Percentiles rank a stretch among this genome's conserved stretches.
These are phyloP conservation scores for Salvator merianae DNA, from an alignment of 2,113 vertebrate genomes.

Conservation along the genomic window DNA sequence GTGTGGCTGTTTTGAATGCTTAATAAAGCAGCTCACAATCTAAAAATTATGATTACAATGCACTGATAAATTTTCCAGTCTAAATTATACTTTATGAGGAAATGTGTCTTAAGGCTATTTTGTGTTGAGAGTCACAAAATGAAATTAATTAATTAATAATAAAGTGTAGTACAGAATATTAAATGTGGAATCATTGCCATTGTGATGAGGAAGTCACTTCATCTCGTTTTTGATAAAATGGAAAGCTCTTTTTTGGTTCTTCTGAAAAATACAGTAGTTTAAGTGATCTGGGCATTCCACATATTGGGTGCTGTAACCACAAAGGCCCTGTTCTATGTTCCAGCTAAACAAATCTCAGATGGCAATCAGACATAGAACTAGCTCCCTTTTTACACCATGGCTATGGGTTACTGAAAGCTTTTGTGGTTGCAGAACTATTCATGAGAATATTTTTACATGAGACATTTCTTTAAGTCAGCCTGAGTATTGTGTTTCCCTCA, in stretches of 20 bases:
- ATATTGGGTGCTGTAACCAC: too few species aligned
- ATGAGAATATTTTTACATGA: neutral
- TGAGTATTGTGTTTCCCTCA: slow-evolving; percentile 36
- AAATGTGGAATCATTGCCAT: neutral
- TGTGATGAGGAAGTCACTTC: neutral
- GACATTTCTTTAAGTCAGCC: slow-evolving; percentile 12
- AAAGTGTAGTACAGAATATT: neutral
- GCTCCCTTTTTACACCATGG: neutral
- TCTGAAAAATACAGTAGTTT: neutral
- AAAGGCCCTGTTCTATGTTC: neutral
- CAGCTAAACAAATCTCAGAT: neutral
- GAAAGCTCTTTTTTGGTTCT: neutral
- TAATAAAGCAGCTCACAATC: neutral
- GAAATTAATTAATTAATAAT: neutral
- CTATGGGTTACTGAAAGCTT: neutral
- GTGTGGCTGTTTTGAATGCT: too few species aligned
- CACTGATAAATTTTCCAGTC: too few species aligned
- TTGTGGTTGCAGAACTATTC: neutral
- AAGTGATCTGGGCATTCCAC: neutral
- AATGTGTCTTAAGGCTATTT: too few species aligned
- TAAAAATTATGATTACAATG: neutral
- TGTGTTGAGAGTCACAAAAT: too few species aligned
- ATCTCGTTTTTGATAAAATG: neutral
- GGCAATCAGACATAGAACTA: neutral
- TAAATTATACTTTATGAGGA: too few species aligned